These are phyloP conservation scores for Protonibea diacanthus DNA, from an alignment of 2,797 vertebrate genomes.

Conservation along the genomic window DNA sequence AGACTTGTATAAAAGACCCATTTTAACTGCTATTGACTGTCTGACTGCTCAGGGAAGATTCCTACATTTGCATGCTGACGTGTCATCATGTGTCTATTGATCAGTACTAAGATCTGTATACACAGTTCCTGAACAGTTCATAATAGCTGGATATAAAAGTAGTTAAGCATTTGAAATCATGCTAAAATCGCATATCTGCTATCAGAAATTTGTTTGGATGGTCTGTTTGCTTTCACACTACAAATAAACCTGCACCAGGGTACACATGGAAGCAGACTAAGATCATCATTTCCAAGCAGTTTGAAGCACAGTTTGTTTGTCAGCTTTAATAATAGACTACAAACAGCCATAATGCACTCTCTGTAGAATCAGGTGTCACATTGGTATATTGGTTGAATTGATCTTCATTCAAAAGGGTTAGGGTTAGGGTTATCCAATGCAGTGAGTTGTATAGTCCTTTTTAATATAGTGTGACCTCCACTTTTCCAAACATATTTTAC, in stretches of 20 bases:
- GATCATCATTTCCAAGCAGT: neutral
- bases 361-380: neutral
- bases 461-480: neutral
- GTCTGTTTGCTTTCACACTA: conserved; percentile 7
- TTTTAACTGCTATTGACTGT: neutral
- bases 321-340: neutral
- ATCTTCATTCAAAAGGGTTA: no score
- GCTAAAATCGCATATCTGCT: neutral
- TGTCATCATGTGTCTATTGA: neutral
- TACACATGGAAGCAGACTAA: neutral
- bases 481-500: neutral
- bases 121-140: neutral
- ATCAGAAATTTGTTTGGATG: neutral
- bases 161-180: neutral
- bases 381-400: no score
- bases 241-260: neutral
- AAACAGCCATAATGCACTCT: neutral
- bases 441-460: neutral
- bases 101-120: neutral
- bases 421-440: neutral
- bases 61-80: neutral
- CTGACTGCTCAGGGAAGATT: neutral
- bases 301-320: neutral
- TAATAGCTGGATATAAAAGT: neutral
- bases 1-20: neutral